Conservation (phyloP, 2,888 invertebrate species). For the Nyleta sp. region DNA sequence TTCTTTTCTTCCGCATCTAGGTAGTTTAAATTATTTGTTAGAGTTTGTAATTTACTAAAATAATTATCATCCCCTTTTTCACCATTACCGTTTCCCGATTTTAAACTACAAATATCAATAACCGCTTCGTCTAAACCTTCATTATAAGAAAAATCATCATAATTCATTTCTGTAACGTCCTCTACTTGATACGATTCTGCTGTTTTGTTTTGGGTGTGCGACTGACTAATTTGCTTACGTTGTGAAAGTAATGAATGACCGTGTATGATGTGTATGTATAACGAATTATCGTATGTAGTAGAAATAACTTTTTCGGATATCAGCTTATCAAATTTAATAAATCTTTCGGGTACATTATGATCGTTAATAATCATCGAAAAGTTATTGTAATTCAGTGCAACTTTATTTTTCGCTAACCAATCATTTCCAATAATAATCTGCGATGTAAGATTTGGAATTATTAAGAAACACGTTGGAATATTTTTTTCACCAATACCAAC, state of each 20-base stretch:
- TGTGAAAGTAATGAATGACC: neutral
- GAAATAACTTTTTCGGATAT: neutral
- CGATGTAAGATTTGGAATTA: constrained; percentile 20
- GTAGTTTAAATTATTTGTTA: neutral
- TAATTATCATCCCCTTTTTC: constrained; percentile 10
- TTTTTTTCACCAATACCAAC: constrained; percentile 1
- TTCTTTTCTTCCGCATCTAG: constrained; percentile 1
- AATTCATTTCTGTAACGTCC: neutral
- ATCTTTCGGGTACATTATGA: neutral
- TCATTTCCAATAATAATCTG: constrained; percentile 24
- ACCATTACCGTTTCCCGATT: neutral
- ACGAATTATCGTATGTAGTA: neutral
- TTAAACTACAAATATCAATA: neutral
- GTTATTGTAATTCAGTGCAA: constrained; percentile 4
- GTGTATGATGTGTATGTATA: neutral
- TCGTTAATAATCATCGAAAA: neutral
- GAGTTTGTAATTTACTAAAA: neutral
- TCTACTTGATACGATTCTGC: no score
- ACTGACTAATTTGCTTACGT: no score
- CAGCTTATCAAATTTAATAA: constrained; percentile 10
- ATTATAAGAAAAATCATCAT: neutral
- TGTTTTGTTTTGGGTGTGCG: no score
- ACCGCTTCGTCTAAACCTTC: neutral
- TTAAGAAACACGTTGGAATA: constrained; percentile 11
- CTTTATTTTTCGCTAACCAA: constrained; percentile 28